phyloP scores from a whole-genome alignment of 2,888 invertebrate species.

The Synergus gifuensis region DNA sequence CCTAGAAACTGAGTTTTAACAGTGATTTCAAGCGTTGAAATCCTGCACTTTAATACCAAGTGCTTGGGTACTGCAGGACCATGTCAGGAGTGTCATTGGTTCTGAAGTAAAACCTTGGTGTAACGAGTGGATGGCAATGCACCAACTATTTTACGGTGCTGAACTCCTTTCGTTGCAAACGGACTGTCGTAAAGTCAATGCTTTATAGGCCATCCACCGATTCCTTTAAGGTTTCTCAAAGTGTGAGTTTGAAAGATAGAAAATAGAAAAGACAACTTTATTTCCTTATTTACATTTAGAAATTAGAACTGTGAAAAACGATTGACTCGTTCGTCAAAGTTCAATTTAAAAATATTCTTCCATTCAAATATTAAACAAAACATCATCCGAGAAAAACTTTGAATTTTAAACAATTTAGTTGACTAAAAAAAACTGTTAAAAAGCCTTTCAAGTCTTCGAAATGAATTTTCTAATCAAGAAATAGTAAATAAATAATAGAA shows the following conservation, averaged over 20 bases:
- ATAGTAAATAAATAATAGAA: background rate
- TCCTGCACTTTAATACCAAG: slow-evolving; percentile 18
- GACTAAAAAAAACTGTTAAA: too few species aligned
- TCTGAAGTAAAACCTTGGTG: slow-evolving; percentile 49
- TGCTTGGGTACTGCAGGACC: slow-evolving; percentile 31
- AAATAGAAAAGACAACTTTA: slow-evolving; percentile 17
- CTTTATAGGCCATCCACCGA: slow-evolving; percentile 16
- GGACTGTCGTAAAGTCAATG: slow-evolving; percentile 45
- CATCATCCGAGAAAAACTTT: background rate
- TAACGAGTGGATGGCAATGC: slow-evolving; percentile 53
- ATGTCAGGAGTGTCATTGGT: slow-evolving; percentile 37
- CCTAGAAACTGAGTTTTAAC: background rate
- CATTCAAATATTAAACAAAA: too few species aligned
- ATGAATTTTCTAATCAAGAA: background rate
- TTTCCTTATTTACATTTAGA: background rate
- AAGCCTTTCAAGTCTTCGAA: background rate
- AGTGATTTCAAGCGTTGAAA: slow-evolving; percentile 25
- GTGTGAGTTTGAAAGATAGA: slow-evolving; percentile 2
- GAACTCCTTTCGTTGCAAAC: slow-evolving; percentile 46
- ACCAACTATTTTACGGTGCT: slow-evolving; percentile 51
- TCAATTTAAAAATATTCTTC: background rate
- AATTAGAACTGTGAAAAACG: background rate
- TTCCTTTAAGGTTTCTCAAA: background rate
- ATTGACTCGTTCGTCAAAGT: background rate
- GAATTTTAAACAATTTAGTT: background rate